These are phyloP conservation scores for Anthonomus grandis DNA, from an alignment of 1,140 invertebrate genomes.

Conservation along the genomic window DNA sequence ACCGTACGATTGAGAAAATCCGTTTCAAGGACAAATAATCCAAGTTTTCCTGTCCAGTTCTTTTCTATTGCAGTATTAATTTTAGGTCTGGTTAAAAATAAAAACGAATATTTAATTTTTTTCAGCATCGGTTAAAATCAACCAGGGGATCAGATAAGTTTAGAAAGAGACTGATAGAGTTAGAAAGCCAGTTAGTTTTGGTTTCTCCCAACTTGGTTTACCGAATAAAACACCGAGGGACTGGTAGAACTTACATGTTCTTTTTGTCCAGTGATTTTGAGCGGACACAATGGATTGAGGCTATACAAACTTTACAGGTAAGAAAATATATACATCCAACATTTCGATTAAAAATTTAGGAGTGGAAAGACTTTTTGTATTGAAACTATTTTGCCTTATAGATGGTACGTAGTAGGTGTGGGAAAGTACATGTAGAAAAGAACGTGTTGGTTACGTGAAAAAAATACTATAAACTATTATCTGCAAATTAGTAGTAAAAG, in stretches of 20 bases:
- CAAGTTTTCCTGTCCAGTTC: too few species aligned
- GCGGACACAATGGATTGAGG: conserved; percentile 88
- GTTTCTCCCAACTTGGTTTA: conserved; percentile 87
- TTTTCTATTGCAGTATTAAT: too few species aligned
- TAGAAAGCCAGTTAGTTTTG: conserved; percentile 85
- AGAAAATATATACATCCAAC: neutral
- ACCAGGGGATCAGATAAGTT: conserved; percentile 78
- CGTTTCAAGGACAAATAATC: too few species aligned
- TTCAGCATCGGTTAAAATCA: conserved; percentile 23
- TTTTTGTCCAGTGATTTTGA: conserved; percentile 93
- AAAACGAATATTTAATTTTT: too few species aligned
- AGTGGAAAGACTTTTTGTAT: neutral
- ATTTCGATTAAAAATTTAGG: neutral
- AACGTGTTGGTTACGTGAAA: too few species aligned
- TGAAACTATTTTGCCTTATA: too few species aligned
- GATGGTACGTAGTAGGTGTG: too few species aligned
- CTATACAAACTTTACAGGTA: conserved; percentile 74
- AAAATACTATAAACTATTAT: too few species aligned
- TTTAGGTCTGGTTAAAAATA: too few species aligned
- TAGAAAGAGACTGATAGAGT: conserved; percentile 81
- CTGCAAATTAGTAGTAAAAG: too few species aligned
- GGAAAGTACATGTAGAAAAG: too few species aligned
- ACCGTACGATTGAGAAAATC: too few species aligned
- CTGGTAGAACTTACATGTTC: conserved; percentile 73
- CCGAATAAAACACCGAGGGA: conserved; percentile 64